A percentile compares a stretch with the other conserved stretches of the same genome.
These are phyloP conservation scores for Boleophthalmus pectinirostris DNA, from an alignment of 2,113 vertebrate genomes.

Conservation along the genomic window DNA sequence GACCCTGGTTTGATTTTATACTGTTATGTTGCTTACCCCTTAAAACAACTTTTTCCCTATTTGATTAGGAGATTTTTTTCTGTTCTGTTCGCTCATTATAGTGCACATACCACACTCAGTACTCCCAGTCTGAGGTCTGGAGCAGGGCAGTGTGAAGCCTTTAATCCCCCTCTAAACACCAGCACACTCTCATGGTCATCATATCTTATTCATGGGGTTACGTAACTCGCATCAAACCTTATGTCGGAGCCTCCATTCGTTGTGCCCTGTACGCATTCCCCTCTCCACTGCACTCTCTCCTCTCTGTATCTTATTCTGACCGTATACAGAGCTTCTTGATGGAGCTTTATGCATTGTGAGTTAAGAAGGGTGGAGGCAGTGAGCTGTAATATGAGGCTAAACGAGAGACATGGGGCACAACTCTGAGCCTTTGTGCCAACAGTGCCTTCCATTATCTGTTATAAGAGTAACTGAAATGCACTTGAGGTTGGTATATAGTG, in stretches of 20 bases:
- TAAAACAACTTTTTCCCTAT: neutral
- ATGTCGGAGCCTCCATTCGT: conserved; percentile 28
- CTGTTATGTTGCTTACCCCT: neutral
- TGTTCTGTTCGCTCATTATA: neutral
- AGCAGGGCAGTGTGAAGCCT: conserved; percentile 63
- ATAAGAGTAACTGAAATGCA: conserved; percentile 20
- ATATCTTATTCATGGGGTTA: conserved; percentile 75
- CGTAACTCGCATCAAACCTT: conserved; percentile 60
- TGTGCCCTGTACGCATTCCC: conserved; percentile 16
- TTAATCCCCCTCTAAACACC: conserved; percentile 56
- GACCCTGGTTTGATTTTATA: too few relatives aligned
- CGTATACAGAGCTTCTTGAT: conserved; percentile 30
- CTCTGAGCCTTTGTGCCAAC: conserved; percentile 28
- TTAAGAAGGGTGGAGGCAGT: conserved; percentile 27
- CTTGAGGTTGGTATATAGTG: neutral
- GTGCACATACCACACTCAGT: conserved; percentile 5
- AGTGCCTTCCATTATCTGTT: conserved; percentile 28
- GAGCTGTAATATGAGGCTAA: conserved; percentile 38
- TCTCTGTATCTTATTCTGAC: conserved; percentile 22
- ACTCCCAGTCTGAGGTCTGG: conserved; percentile 41
- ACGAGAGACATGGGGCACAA: conserved; percentile 19
- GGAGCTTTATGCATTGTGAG: conserved; percentile 35
- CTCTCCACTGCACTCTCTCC: neutral
- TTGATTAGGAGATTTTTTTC: conserved; percentile 3
- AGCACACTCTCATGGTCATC: conserved; percentile 56